phyloP scores from a whole-genome alignment of 2,113 vertebrate species.

The Leptobrachium ailaonicum region DNA sequence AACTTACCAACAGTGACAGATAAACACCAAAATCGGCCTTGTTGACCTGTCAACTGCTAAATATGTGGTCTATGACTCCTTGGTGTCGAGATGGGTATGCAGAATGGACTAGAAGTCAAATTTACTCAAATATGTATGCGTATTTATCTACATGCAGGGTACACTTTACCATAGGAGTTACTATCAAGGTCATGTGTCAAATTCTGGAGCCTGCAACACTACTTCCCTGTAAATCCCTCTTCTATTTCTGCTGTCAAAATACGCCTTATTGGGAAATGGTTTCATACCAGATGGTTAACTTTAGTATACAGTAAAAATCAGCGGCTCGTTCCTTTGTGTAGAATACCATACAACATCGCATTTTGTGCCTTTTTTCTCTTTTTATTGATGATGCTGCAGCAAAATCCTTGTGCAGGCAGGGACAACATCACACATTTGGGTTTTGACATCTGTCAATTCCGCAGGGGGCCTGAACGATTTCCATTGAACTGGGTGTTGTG shows the following conservation, averaged over 20 bases:
- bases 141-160: neutral
- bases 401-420: conserved; percentile 6
- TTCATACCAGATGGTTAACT: neutral
- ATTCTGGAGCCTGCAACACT: neutral
- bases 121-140: neutral
- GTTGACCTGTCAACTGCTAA: neutral
- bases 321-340: conserved; percentile 11
- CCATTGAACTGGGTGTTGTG: conserved; percentile 23
- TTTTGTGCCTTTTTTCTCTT: neutral
- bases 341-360: neutral
- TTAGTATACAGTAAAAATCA: neutral
- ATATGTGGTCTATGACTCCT: neutral
- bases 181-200: neutral
- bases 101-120: too few species aligned
- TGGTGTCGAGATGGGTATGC: too few species aligned
- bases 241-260: conserved; percentile 11
- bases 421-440: conserved; percentile 35
- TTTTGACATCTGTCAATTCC: conserved; percentile 40
- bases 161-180: neutral
- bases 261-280: neutral
- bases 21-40: neutral
- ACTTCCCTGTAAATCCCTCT: neutral
- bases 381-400: neutral
- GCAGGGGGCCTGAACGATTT: conserved; percentile 42
- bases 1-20: neutral